Conservation (phyloP, 2,797 vertebrate genomes). For the Megaceryle alcyon region DNA sequence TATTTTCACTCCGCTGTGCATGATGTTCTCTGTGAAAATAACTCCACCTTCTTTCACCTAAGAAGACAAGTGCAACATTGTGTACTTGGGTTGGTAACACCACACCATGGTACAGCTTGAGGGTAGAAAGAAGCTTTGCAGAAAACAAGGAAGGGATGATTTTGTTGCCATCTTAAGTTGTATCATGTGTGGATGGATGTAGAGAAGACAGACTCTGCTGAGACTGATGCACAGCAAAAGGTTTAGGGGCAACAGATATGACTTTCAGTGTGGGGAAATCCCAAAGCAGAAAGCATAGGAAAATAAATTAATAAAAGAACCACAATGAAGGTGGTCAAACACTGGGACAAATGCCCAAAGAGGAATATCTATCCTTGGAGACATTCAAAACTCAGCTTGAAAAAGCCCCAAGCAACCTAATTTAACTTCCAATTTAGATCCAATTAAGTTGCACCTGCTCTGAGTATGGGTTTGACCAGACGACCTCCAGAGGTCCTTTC, state of each 20-base stretch:
- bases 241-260: not conserved
- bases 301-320: not conserved
- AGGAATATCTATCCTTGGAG: not conserved
- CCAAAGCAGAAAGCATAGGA: not conserved
- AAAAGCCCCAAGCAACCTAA: not conserved
- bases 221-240: not conserved
- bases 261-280: not conserved
- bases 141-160: not conserved
- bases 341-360: not conserved
- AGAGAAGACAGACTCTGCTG: not conserved
- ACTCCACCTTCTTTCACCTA: not conserved
- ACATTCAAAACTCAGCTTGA: not conserved
- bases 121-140: not conserved
- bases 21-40: not conserved
- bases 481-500: not conserved
- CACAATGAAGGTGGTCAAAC: not conserved
- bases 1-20: not conserved
- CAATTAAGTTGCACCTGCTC: not conserved
- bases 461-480: not conserved
- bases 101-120: fast-evolving
- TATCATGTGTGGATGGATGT: not conserved
- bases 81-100: not conserved
- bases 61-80: not conserved
- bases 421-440: not conserved
- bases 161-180: not conserved